A percentile compares a stretch with the other conserved stretches of the same genome.
phyloP scores from a whole-genome alignment of 2,888 invertebrate genomes.

The Laothoe populi region DNA sequence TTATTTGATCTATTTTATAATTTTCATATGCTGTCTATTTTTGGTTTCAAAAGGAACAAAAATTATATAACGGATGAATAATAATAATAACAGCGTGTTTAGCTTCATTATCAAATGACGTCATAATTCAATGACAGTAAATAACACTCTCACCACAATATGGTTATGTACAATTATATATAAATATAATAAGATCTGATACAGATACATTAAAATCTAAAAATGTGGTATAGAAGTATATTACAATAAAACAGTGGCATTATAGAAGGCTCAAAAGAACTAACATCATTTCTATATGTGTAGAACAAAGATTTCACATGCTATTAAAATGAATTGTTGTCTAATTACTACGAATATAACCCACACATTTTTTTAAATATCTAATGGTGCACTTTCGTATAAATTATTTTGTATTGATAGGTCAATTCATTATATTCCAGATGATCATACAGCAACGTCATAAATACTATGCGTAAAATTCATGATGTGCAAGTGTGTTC shows the following conservation, averaged over 20 bases:
- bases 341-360: neutral
- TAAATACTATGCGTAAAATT: neutral
- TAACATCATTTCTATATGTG: neutral
- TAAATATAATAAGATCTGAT: neutral
- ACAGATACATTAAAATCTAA: neutral
- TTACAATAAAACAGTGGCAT: neutral
- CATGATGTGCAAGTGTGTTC: neutral
- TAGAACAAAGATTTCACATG: neutral
- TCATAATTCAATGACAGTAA: neutral
- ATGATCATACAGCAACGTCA: neutral
- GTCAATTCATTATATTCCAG: no score
- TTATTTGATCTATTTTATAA: conserved; percentile 53
- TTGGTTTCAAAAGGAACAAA: conserved; percentile 62
- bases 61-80: conserved; percentile 6
- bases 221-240: neutral
- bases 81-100: conserved; percentile 5
- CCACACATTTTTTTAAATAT: no score
- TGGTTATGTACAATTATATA: neutral
- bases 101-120: neutral
- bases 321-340: neutral
- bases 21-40: conserved; percentile 49
- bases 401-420: no score
- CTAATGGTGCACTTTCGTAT: no score
- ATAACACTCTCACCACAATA: neutral
- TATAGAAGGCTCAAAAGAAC: neutral